Percentiles rank a stretch among this genome's conserved stretches.
Conservation (phyloP, 2,888 invertebrate genomes). For the Lycaena phlaeas region DNA sequence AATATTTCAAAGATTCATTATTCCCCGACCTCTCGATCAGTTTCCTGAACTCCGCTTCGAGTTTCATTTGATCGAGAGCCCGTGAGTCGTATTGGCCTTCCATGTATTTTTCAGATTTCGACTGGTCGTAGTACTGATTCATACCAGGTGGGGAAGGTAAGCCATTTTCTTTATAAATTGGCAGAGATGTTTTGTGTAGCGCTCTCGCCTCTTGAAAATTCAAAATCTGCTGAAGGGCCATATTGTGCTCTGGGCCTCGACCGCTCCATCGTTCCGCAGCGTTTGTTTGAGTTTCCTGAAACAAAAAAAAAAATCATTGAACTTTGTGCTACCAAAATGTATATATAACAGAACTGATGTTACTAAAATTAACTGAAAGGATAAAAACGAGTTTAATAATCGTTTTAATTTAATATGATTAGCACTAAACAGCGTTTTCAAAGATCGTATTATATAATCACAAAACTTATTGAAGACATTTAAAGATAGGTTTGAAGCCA, state of each 20-base stretch:
- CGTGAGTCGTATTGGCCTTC: constrained; percentile 52
- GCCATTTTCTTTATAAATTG: constrained; percentile 59
- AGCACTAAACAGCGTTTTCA: constrained; percentile 2
- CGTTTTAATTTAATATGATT: constrained; percentile 6
- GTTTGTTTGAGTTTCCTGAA: constrained; percentile 86
- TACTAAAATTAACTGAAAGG: no score
- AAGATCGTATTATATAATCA: constrained; percentile 9
- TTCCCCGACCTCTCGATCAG: constrained; percentile 73
- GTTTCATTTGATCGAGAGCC: constrained; percentile 60
- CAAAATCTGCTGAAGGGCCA: constrained; percentile 93
- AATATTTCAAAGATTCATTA: constrained; percentile 55
- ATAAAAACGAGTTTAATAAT: no score
- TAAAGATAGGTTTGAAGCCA: constrained; percentile 64
- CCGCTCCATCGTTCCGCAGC: constrained; percentile 92
- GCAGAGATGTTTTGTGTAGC: constrained; percentile 68
- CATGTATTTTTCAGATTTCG: constrained; percentile 32
- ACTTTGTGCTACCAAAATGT: no score
- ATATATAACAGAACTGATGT: no score
- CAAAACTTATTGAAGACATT: constrained; percentile 14
- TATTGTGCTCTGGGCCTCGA: constrained; percentile 91
- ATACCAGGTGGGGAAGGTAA: constrained; percentile 68
- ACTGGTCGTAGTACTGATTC: constrained; percentile 49
- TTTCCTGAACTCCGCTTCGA: constrained; percentile 71
- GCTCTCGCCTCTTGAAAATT: constrained; percentile 92
- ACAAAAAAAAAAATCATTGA: constrained; percentile 46